Evolutionary conservation across 2,888 invertebrate species (phyloP).

Genomic region (Pristionchus mayeri): DNA sequence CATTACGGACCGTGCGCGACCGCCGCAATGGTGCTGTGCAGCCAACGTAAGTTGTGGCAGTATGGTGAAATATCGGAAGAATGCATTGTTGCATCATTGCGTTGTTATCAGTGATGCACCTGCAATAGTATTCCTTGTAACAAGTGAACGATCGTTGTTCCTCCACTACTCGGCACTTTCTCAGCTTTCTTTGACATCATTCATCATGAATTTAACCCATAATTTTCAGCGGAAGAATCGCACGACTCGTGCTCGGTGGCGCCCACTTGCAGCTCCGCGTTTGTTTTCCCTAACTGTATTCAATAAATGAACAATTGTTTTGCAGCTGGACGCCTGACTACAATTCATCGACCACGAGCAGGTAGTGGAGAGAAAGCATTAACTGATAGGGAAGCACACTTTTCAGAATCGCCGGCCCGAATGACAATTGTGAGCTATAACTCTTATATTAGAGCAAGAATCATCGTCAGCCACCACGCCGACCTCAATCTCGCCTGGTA

Average conservation of each 20-base stretch:
- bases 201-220: no score
- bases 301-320: neutral
- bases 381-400: neutral
- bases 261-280: constrained; percentile 58
- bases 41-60: constrained; percentile 62
- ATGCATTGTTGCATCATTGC: neutral
- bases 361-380: neutral
- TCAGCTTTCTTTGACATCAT: no score
- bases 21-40: constrained; percentile 61
- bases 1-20: constrained; percentile 59
- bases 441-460: no score
- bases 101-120: neutral
- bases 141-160: no score
- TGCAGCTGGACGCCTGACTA: neutral
- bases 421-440: neutral
- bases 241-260: constrained; percentile 63
- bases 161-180: no score
- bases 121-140: no score
- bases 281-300: neutral
- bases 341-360: neutral
- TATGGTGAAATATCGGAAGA: no score
- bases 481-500: neutral
- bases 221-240: neutral
- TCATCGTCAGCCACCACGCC: neutral
- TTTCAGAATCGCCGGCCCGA: neutral